phyloP scores from a whole-genome alignment of 2,113 vertebrate species.

The Otis tarda region DNA sequence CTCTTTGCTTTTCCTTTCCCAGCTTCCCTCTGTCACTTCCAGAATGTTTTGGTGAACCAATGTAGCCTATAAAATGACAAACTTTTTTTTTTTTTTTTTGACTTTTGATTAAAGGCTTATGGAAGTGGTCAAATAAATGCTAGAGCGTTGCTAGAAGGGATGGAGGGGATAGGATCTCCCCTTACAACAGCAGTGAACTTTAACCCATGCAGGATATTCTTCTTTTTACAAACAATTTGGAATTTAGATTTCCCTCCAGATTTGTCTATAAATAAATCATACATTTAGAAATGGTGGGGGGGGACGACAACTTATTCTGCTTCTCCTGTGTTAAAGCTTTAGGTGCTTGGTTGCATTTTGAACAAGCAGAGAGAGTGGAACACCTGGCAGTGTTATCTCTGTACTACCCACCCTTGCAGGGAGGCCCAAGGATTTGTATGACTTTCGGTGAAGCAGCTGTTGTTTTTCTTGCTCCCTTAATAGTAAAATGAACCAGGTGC shows the following conservation, averaged over 20 bases:
- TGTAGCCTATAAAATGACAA: neutral
- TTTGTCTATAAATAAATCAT: no score
- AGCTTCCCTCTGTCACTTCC: neutral
- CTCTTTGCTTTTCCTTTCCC: neutral
- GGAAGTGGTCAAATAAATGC: neutral
- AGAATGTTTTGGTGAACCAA: neutral
- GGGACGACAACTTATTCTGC: neutral
- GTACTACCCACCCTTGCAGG: neutral
- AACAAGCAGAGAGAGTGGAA: neutral
- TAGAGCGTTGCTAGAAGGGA: neutral
- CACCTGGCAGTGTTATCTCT: neutral
- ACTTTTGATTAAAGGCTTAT: neutral
- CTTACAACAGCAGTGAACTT: neutral
- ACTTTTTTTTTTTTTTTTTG: neutral
- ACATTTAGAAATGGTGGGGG: no score
- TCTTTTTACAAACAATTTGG: neutral
- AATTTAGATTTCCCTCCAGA: neutral
- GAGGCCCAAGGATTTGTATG: neutral
- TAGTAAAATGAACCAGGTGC: neutral
- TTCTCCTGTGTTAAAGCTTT: neutral
- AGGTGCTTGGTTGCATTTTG: neutral
- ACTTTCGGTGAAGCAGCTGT: neutral
- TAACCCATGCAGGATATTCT: neutral
- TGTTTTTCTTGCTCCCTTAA: neutral
- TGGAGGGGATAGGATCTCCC: neutral